Percentiles rank a stretch among this genome's conserved stretches.
Conservation (phyloP, 2,888 invertebrate species). For the Agrochola macilenta region DNA sequence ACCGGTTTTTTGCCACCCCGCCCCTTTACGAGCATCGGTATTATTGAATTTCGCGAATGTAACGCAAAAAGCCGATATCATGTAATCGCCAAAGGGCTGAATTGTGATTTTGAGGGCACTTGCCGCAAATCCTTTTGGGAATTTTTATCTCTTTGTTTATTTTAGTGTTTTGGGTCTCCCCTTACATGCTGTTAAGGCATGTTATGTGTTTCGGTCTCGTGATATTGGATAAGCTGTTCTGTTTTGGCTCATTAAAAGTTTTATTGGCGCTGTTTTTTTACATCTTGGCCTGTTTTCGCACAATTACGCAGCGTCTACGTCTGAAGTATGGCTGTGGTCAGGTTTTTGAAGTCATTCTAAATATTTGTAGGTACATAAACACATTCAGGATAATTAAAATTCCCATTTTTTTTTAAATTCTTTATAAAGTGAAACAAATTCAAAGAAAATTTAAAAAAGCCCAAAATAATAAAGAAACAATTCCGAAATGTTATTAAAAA, state of each 20-base stretch:
- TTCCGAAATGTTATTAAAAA: conserved; percentile 26
- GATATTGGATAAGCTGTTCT: conserved; percentile 55
- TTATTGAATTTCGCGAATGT: conserved; percentile 74
- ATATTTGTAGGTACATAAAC: neutral
- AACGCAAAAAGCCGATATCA: conserved; percentile 71
- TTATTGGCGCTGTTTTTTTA: neutral
- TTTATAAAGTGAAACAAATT: neutral
- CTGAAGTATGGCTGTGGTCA: neutral
- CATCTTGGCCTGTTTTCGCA: neutral
- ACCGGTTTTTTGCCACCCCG: conserved; percentile 62
- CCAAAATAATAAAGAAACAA: conserved; percentile 4
- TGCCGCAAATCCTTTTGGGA: conserved; percentile 72
- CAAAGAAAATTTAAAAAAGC: neutral
- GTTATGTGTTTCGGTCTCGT: conserved; percentile 50
- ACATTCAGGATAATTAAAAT: neutral
- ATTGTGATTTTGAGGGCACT: conserved; percentile 75
- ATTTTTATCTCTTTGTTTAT: conserved; percentile 76
- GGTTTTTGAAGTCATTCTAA: neutral
- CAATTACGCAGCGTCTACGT: neutral
- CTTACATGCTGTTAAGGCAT: conserved; percentile 58
- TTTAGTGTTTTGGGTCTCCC: conserved; percentile 69
- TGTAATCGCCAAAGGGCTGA: conserved; percentile 76
- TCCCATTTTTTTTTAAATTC: neutral
- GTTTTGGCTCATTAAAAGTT: conserved; percentile 55
- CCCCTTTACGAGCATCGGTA: conserved; percentile 71